These are phyloP conservation scores for Drosophila prosaltans DNA, from an alignment of 1,140 invertebrate species.

Conservation along the genomic window DNA sequence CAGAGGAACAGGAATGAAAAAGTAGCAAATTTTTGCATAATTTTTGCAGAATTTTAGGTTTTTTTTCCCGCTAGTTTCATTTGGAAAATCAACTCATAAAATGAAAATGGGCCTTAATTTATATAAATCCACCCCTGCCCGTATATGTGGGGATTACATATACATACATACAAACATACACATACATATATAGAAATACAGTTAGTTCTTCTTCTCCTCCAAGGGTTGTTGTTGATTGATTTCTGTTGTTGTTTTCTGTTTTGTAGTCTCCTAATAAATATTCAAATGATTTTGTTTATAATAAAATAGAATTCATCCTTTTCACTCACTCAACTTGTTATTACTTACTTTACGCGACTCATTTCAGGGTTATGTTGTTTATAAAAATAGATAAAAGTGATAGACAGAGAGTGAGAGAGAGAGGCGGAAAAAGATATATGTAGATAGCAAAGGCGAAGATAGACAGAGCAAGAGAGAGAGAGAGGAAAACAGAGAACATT, in stretches of 20 bases:
- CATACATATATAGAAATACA: constrained; percentile 1
- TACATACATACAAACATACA: not conserved
- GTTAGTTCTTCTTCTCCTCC: constrained; percentile 29
- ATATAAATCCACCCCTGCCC: not conserved
- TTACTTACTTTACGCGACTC: constrained; percentile 9
- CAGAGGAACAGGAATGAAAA: too few relatives aligned
- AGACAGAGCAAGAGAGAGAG: not conserved
- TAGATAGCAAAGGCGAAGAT: not conserved
- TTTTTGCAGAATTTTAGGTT: too few relatives aligned
- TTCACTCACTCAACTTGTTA: constrained; percentile 22
- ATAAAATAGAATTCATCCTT: constrained; percentile 59
- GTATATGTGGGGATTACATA: not conserved
- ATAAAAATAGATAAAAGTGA: constrained; percentile 19
- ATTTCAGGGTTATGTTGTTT: constrained; percentile 16
- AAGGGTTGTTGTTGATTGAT: constrained; percentile 67
- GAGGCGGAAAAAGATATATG: not conserved
- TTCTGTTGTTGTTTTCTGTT: constrained; percentile 34
- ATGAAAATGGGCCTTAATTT: too few relatives aligned
- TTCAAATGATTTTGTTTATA: constrained; percentile 79
- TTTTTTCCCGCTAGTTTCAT: too few relatives aligned
- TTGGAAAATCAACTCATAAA: too few relatives aligned
- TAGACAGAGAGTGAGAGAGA: not conserved
- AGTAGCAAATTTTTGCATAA: too few relatives aligned
- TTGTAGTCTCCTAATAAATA: constrained; percentile 59
- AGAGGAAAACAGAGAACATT: not conserved